Evolutionary conservation across 2,113 vertebrate species (phyloP).

Genomic region (Aphyosemion australe): DNA sequence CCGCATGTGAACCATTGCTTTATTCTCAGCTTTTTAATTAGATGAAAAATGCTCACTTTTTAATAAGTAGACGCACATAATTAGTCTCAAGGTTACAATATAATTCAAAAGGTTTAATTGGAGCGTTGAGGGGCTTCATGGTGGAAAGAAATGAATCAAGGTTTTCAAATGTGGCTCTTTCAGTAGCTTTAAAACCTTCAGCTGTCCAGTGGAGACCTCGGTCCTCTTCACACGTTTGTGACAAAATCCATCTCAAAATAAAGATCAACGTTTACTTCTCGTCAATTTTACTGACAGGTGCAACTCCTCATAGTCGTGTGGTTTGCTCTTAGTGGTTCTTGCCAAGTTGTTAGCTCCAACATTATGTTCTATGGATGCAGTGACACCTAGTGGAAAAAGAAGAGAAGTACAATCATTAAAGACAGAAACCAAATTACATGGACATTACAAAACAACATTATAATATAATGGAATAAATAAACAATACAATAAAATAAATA

Average conservation of each 20-base stretch:
- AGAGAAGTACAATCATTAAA: conserved; percentile 32
- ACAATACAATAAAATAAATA: too few species aligned
- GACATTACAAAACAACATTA: too few species aligned
- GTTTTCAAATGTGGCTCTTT: too few species aligned
- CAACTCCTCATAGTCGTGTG: conserved; percentile 10
- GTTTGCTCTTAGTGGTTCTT: conserved; percentile 16
- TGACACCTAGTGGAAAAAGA: conserved; percentile 67
- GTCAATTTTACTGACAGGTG: background rate
- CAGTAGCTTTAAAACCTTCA: background rate
- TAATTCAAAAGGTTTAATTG: background rate
- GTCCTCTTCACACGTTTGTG: background rate
- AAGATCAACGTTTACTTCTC: background rate
- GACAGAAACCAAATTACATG: too few species aligned
- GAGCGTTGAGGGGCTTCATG: background rate
- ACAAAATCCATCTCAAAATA: background rate
- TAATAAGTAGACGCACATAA: background rate
- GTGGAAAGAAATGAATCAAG: background rate
- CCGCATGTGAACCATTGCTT: conserved; percentile 13
- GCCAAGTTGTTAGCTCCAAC: conserved; percentile 1
- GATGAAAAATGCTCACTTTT: conserved; percentile 2
- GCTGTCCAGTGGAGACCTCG: background rate
- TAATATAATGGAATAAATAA: too few species aligned
- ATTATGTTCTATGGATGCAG: conserved; percentile 38
- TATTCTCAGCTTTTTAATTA: conserved; percentile 1
- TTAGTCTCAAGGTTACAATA: background rate